phyloP scores from a whole-genome alignment of 2,888 invertebrate species.

The Callimorpha dominula region DNA sequence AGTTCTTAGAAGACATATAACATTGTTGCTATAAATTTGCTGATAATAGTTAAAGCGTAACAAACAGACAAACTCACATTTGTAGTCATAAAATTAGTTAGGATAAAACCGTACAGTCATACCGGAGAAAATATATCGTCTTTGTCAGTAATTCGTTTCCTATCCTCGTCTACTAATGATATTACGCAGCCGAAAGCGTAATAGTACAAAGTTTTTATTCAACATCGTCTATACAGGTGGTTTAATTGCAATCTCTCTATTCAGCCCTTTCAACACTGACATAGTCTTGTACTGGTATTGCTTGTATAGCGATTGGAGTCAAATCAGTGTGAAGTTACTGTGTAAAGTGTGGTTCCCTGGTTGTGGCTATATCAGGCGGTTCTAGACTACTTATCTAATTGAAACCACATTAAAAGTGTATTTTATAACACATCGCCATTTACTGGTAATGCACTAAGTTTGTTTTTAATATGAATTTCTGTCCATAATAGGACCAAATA shows the following conservation, averaged over 20 bases:
- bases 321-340: too few species aligned
- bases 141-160: not conserved
- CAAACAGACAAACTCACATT: too few species aligned
- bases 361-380: too few species aligned
- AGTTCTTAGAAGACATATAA: too few species aligned
- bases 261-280: not conserved
- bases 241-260: constrained; percentile 1
- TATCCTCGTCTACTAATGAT: not conserved
- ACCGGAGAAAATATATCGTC: not conserved
- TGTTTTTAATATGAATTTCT: not conserved
- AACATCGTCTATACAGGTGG: not conserved
- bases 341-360: not conserved
- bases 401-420: not conserved
- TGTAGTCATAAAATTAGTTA: too few species aligned
- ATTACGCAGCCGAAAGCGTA: not conserved
- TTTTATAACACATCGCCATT: not conserved
- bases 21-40: too few species aligned
- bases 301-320: not conserved
- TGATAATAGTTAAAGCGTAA: too few species aligned
- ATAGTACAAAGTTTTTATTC: not conserved
- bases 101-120: not conserved
- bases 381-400: not conserved
- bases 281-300: not conserved
- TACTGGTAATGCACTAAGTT: not conserved
- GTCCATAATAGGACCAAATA: not conserved